Percentiles rank a stretch among this genome's conserved stretches.
Conservation (phyloP, 2,797 vertebrate genomes). For the Thripadectes ignobilis region DNA sequence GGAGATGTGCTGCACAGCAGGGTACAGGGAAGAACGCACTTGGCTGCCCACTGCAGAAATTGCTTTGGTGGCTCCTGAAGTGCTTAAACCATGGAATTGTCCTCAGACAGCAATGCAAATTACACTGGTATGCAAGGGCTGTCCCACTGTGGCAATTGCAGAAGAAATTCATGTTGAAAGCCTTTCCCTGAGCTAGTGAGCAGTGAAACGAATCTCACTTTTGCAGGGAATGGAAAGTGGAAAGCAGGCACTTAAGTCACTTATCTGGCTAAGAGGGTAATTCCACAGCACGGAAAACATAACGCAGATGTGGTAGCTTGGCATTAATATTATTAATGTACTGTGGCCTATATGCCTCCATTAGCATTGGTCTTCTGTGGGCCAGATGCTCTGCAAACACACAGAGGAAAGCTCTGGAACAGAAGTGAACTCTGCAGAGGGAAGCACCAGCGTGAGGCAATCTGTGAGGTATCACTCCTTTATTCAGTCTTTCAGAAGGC, state of each 20-base stretch:
- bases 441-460: neutral
- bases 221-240: neutral
- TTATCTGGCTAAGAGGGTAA: slow-evolving; percentile 7
- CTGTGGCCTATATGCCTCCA: neutral
- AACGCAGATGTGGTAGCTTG: neutral
- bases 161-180: slow-evolving; percentile 37
- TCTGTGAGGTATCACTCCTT: neutral
- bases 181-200: slow-evolving; percentile 28
- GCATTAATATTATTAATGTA: slow-evolving; percentile 10
- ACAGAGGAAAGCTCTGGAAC: neutral
- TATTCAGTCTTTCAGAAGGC: neutral
- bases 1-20: neutral
- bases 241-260: neutral
- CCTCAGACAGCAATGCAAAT: slow-evolving; percentile 53
- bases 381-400: neutral
- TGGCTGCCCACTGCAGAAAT: slow-evolving; percentile 22
- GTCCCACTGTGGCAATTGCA: slow-evolving; percentile 37
- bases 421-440: neutral
- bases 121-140: neutral
- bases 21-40: neutral
- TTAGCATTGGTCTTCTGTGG: neutral
- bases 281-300: slow-evolving; percentile 1
- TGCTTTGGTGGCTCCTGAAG: slow-evolving; percentile 54
- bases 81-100: slow-evolving; percentile 7
- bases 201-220: slow-evolving; percentile 25